These are phyloP conservation scores for Platichthys stellatus DNA, from an alignment of 2,113 vertebrate species.

Conservation along the genomic window DNA sequence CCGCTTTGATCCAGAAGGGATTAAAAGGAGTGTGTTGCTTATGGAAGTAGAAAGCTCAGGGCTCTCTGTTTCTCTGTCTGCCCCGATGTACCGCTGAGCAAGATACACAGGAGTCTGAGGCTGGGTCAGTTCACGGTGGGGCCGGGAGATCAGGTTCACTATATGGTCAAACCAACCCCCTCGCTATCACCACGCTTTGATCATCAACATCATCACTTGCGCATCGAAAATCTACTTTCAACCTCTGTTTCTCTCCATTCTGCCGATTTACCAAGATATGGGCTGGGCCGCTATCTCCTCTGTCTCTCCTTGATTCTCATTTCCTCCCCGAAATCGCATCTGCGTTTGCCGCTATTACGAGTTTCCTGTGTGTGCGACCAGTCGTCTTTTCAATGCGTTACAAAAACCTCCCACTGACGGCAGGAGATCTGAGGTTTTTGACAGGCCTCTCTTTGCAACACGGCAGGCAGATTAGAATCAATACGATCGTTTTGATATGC, in stretches of 20 bases:
- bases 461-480: constrained; percentile 60
- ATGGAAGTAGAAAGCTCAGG: constrained; percentile 70
- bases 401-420: constrained; percentile 25
- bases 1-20: constrained; percentile 81
- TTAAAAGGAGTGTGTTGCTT: constrained; percentile 77
- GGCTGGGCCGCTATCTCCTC: not conserved
- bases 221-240: constrained; percentile 24
- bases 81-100: constrained; percentile 44
- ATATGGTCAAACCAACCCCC: constrained; percentile 11
- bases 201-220: constrained; percentile 25
- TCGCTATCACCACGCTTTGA: constrained; percentile 26
- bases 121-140: constrained; percentile 30
- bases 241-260: constrained; percentile 2
- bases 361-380: constrained; percentile 24
- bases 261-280: not conserved
- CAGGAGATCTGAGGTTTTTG: constrained; percentile 42
- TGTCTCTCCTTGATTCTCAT: constrained; percentile 25
- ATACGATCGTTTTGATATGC: constrained; percentile 67
- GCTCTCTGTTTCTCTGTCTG: constrained; percentile 46
- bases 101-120: constrained; percentile 25
- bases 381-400: constrained; percentile 49
- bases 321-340: constrained; percentile 18
- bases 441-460: constrained; percentile 29
- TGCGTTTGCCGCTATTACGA: constrained; percentile 15
- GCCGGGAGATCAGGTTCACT: constrained; percentile 23